Conservation (phyloP, 2,113 vertebrate genomes). For the Tonatia bakeri region DNA sequence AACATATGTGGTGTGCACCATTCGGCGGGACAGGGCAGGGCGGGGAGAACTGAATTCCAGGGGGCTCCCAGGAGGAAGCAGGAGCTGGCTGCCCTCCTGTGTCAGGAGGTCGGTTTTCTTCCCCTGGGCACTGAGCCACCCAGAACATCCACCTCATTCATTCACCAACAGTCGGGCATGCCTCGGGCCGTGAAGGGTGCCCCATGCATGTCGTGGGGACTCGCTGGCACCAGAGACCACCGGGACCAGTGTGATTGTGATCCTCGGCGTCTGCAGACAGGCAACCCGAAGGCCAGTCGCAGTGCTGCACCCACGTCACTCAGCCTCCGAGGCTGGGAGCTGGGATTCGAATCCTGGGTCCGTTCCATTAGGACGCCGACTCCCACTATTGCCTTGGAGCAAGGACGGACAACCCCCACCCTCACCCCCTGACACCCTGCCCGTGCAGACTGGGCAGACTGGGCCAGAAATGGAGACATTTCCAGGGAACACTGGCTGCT, state of each 20-base stretch:
- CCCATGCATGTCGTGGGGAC: not conserved
- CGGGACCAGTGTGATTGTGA: not conserved
- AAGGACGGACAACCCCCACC: not conserved
- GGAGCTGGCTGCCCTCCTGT: not conserved
- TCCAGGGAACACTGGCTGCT: not conserved
- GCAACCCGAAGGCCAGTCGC: not conserved
- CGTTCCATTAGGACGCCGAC: not conserved
- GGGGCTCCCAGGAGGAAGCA: not conserved
- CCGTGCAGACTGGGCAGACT: not conserved
- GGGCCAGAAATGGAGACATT: not conserved
- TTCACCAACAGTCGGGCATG: not conserved
- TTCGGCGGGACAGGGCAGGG: too few species aligned
- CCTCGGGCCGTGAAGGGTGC: not conserved
- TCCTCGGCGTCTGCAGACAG: not conserved
- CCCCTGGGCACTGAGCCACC: not conserved
- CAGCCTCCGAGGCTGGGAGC: not conserved
- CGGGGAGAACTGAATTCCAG: not conserved
- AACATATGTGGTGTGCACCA: not conserved
- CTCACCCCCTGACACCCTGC: rapidly evolving
- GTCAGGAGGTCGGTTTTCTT: not conserved
- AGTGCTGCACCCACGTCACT: not conserved
- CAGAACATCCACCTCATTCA: not conserved
- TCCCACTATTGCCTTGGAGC: not conserved
- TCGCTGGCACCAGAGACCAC: not conserved
- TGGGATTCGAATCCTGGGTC: not conserved